Evolutionary conservation across 2,797 vertebrate genomes (phyloP).

Genomic region (Gymnoscopelus microlampas): DNA sequence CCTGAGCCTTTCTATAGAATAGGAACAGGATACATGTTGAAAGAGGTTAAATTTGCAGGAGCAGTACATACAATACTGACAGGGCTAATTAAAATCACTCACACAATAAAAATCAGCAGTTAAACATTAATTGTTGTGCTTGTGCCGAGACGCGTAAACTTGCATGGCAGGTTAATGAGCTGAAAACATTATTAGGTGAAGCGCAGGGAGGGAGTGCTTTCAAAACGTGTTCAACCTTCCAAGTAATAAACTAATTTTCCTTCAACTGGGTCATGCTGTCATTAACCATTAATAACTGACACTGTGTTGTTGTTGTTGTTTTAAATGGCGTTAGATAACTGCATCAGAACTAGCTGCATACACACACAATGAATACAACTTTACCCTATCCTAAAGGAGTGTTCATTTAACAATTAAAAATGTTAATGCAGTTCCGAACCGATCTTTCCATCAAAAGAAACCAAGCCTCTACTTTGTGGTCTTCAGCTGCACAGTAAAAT

Average conservation of each 20-base stretch:
- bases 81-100: slow-evolving; percentile 66
- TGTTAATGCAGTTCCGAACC: too few relatives aligned
- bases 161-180: slow-evolving; percentile 57
- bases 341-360: too few relatives aligned
- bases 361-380: too few relatives aligned
- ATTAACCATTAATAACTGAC: too few relatives aligned
- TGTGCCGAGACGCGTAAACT: slow-evolving; percentile 39
- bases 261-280: slow-evolving; percentile 51
- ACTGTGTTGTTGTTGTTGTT: too few relatives aligned
- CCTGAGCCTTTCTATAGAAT: slow-evolving; percentile 43
- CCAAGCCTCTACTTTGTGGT: slow-evolving; percentile 51
- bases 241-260: slow-evolving; percentile 45
- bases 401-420: too few relatives aligned
- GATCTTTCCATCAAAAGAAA: slow-evolving; percentile 6
- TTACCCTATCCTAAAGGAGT: too few relatives aligned
- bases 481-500: slow-evolving; percentile 31
- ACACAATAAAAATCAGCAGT: slow-evolving; percentile 50
- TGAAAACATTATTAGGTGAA: slow-evolving; percentile 44
- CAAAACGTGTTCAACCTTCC: slow-evolving; percentile 10
- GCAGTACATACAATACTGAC: slow-evolving; percentile 35
- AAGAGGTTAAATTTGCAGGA: slow-evolving; percentile 49
- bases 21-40: slow-evolving; percentile 48
- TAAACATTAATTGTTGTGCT: slow-evolving; percentile 55
- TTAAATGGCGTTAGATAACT: too few relatives aligned
- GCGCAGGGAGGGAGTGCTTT: slow-evolving; percentile 29